phyloP scores from a whole-genome alignment of 2,113 vertebrate genomes.

The Phoxinus phoxinus region DNA sequence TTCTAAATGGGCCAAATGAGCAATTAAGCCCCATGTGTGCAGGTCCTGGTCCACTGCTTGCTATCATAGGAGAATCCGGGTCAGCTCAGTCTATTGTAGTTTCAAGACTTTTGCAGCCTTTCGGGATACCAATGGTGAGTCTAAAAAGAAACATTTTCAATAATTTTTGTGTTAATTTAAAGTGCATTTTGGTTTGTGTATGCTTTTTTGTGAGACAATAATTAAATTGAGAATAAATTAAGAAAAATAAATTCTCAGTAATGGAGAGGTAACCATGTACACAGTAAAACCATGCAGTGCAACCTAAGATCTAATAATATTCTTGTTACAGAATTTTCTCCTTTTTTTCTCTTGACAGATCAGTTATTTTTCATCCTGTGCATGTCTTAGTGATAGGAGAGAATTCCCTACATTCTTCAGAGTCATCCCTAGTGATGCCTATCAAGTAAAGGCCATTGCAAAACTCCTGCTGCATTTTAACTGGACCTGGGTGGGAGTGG shows the following conservation, averaged over 20 bases:
- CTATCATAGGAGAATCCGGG: conserved; percentile 61
- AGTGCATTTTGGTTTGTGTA: background rate
- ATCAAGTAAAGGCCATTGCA: conserved; percentile 77
- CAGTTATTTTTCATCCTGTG: conserved; percentile 77
- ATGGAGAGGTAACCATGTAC: background rate
- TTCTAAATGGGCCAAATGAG: conserved; percentile 57
- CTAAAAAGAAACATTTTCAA: background rate
- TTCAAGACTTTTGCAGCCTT: conserved; percentile 74
- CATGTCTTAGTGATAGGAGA: conserved; percentile 72
- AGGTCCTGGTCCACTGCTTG: conserved; percentile 47
- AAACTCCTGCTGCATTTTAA: conserved; percentile 73
- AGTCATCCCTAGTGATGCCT: conserved; percentile 64
- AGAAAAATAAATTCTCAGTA: too few relatives aligned
- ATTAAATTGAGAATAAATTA: too few relatives aligned
- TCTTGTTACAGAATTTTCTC: background rate
- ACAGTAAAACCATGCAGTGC: background rate
- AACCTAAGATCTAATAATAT: background rate
- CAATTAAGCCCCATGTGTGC: conserved; percentile 54
- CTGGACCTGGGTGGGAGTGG: conserved; percentile 77
- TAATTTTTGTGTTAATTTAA: background rate
- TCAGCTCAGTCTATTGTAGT: conserved; percentile 74
- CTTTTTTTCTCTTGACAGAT: conserved; percentile 64
- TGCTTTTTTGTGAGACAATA: background rate
- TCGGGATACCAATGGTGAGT: conserved; percentile 75
- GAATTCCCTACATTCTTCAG: conserved; percentile 77